These are phyloP conservation scores for Tapera naevia DNA, from an alignment of 2,797 vertebrate genomes.

Conservation along the genomic window DNA sequence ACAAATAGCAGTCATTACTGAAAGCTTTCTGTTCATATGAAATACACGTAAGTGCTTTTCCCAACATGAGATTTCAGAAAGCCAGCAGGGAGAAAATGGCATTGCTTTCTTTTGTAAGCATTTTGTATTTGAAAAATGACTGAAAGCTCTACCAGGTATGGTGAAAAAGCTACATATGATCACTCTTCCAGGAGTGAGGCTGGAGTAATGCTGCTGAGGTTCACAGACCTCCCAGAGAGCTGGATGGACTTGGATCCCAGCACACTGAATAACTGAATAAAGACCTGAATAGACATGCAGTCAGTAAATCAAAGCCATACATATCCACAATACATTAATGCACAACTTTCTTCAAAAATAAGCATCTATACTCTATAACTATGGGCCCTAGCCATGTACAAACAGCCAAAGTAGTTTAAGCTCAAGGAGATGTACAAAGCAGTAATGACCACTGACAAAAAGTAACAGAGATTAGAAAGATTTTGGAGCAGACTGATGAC, in stretches of 20 bases:
- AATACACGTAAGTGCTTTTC: conserved; percentile 9
- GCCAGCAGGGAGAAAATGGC: conserved; percentile 8
- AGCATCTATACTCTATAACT: background rate
- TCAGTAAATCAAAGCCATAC: background rate
- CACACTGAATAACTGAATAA: background rate
- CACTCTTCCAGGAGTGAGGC: accelerated
- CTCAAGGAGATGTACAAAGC: accelerated
- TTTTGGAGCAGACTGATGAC: background rate
- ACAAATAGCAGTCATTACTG: background rate
- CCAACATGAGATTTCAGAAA: conserved; percentile 6
- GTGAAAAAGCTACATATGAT: background rate
- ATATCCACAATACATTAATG: background rate
- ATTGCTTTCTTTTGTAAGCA: background rate
- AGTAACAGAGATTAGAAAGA: background rate
- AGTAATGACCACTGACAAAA: background rate
- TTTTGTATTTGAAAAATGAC: conserved; percentile 4
- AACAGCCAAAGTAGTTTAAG: background rate
- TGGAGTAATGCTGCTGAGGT: background rate
- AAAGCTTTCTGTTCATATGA: conserved; percentile 1
- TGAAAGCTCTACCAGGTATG: background rate
- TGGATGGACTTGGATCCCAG: background rate
- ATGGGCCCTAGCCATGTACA: background rate
- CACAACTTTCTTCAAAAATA: background rate
- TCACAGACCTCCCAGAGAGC: background rate
- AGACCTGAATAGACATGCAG: background rate